phyloP scores from a whole-genome alignment of 2,888 invertebrate genomes.

The Atherix ibis region DNA sequence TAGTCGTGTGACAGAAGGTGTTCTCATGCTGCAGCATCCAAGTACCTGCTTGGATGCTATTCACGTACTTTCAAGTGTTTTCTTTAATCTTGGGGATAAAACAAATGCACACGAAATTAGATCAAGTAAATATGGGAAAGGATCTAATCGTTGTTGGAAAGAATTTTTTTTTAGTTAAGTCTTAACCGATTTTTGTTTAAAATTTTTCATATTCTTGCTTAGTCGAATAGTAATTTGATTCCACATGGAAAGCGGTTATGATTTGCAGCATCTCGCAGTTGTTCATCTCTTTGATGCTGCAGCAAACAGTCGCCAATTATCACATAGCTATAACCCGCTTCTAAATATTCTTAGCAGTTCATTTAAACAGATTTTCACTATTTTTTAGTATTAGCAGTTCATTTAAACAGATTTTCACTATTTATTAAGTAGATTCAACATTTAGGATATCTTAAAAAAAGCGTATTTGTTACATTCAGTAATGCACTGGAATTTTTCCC shows the following conservation, averaged over 20 bases:
- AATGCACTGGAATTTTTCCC: slow-evolving; percentile 47
- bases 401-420: too few relatives aligned
- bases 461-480: slow-evolving; percentile 43
- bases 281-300: slow-evolving; percentile 41
- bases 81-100: too few relatives aligned
- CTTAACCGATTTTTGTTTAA: neutral
- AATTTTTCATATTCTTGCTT: slow-evolving; percentile 34
- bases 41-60: too few relatives aligned
- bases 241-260: slow-evolving; percentile 54
- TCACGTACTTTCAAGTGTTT: too few relatives aligned
- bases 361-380: slow-evolving; percentile 41
- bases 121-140: too few relatives aligned
- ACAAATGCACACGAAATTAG: too few relatives aligned
- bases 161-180: neutral
- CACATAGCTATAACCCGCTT: slow-evolving; percentile 56
- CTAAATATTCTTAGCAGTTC: slow-evolving; percentile 50
- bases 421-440: slow-evolving; percentile 6
- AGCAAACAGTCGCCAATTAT: slow-evolving; percentile 68
- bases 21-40: too few relatives aligned
- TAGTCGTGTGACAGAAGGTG: too few relatives aligned
- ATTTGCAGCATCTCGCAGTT: slow-evolving; percentile 47
- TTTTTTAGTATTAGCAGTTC: too few relatives aligned
- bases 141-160: slow-evolving; percentile 3
- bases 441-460: neutral
- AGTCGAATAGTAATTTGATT: slow-evolving; percentile 51